Evolutionary conservation across 2,113 vertebrate genomes (phyloP), one percentile per base, ranked within the genome.

Genomic region (Corapipo altera): DNA sequence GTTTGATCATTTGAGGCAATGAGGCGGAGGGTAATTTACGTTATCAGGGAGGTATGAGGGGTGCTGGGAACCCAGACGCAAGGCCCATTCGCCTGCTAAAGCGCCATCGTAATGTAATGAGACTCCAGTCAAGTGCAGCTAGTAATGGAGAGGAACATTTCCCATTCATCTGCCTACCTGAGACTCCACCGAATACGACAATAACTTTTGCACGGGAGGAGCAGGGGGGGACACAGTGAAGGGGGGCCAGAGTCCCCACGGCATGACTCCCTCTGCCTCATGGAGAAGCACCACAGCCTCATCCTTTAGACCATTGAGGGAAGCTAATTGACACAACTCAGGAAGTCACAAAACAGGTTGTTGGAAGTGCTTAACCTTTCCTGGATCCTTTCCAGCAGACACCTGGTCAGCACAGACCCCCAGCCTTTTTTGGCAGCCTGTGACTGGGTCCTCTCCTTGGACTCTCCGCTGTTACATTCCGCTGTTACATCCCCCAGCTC

Each of bases 1-100:
- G 98, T 99, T 99, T 99, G 98, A 99, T 99, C 98, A 99, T 99
- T 99, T 98, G 98, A 99, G 98, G 98, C 98, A 99, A 99, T 99
- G 98, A 99, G 98, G 98, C 98, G 98, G 98, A 98, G 98, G 98
- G 98, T 98, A 99, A 99, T 99, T 99, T 98, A 98, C 98, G 98
- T 98, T 98, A 98, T 98, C 98, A 98, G 98, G 98, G 98, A 98
- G 97, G 98, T 98, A 98, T 99, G 98, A 99, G 98, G 98, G 98
- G 98, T 98, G 98, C 98, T 98, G 98, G 98, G 98, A 98, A 98
- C 98, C 98, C 98, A 98, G 98, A 98, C 98, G 98, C 98, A 98
- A 97, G 98, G 98, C 98, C 98, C 98, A 98, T 98, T 99, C 98
- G 98, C 98, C 98, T 98, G 98, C 98, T 99, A 99, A 99, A 99